Evolutionary conservation across 1,140 invertebrate species (phyloP).

Genomic region (Eriocheir sinensis): DNA sequence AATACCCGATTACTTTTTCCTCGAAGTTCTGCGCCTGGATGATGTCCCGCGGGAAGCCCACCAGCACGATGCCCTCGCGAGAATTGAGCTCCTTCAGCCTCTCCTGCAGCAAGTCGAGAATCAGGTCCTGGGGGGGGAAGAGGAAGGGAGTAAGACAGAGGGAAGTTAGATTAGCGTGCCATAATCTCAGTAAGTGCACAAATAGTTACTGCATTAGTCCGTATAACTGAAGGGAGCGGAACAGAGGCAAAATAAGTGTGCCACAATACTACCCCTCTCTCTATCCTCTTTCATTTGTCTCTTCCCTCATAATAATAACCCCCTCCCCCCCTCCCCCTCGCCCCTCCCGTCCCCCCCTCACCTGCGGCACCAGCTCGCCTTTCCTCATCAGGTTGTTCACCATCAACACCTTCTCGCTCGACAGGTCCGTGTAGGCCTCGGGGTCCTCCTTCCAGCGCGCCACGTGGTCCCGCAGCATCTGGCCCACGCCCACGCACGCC

Average conservation of each 20-base stretch:
- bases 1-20: constrained; percentile 86
- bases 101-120: constrained; percentile 65
- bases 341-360: constrained; percentile 80
- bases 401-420: constrained; percentile 81
- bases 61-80: constrained; percentile 89
- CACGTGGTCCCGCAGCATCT: constrained; percentile 84
- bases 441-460: constrained; percentile 68
- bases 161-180: too few species aligned
- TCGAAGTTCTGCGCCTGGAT: constrained; percentile 93
- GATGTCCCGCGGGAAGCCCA: constrained; percentile 94
- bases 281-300: background rate
- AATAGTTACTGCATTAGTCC: too few species aligned
- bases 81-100: constrained; percentile 62
- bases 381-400: constrained; percentile 87
- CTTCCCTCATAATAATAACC: background rate
- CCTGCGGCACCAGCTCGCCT: constrained; percentile 87
- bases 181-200: too few species aligned
- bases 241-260: too few species aligned
- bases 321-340: background rate
- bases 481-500: constrained; percentile 89
- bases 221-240: too few species aligned
- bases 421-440: constrained; percentile 70
- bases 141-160: background rate
- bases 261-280: background rate
- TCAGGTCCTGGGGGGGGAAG: constrained; percentile 63